These are phyloP conservation scores for Hecatera dysodea DNA, from an alignment of 2,888 invertebrate genomes.

Conservation along the genomic window DNA sequence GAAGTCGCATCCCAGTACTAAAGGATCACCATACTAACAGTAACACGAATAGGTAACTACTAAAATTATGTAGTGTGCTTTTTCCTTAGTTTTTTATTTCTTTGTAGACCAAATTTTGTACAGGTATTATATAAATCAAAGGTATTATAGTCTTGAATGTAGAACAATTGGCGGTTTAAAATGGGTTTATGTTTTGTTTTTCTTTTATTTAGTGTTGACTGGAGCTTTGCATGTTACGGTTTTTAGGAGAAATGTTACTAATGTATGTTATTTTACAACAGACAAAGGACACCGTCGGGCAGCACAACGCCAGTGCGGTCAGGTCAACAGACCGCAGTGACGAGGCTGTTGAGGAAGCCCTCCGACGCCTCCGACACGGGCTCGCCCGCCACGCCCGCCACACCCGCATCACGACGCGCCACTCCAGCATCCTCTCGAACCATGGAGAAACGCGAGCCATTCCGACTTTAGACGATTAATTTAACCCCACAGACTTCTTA, in stretches of 20 bases:
- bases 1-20: constrained; percentile 89
- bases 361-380: constrained; percentile 93
- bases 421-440: constrained; percentile 86
- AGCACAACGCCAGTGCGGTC: constrained; percentile 93
- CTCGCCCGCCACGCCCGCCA: constrained; percentile 86
- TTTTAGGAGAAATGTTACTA: constrained; percentile 45
- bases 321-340: constrained; percentile 91
- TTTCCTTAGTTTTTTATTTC: constrained; percentile 43
- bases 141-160: constrained; percentile 50
- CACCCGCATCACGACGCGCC: constrained; percentile 83
- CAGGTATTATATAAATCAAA: no score
- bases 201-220: constrained; percentile 52
- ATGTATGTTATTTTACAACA: constrained; percentile 73
- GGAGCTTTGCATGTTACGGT: constrained; percentile 67
- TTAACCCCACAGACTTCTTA: constrained; percentile 50
- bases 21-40: constrained; percentile 89
- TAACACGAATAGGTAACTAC: constrained; percentile 88
- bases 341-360: constrained; percentile 92
- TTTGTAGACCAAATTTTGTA: constrained; percentile 57
- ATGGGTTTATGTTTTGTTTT: constrained; percentile 52
- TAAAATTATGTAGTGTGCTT: constrained; percentile 66
- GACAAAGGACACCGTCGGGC: constrained; percentile 94
- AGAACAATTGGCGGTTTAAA: constrained; percentile 58
- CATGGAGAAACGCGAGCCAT: constrained; percentile 92
- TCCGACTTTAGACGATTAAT: constrained; percentile 92